Evolutionary conservation across 2,888 invertebrate genomes (phyloP), one percentile per base, ranked within the genome.

Genomic region (Polietes domitor): DNA sequence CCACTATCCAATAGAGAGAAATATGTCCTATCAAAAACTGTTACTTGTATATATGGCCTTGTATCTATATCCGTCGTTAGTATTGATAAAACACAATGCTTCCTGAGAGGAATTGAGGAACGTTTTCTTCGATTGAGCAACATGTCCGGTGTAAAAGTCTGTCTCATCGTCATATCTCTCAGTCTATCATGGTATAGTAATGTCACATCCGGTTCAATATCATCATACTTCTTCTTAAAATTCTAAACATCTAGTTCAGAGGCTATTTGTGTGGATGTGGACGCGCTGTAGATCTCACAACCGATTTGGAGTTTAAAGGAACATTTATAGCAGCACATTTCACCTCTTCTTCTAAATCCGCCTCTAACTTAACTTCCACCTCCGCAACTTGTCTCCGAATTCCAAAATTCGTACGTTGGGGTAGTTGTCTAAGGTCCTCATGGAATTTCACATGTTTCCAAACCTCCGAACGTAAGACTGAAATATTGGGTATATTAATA

Each of bases 321-420:
- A 5, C 32, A 3, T 72, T 32, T 68, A 80, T 85, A 78, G 72
- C 41, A 63, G 78, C 75, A 83, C 86, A 86, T 80, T 86, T 87
- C 74, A 72, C 78, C 80, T 85, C 85, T 65, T 80, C 80, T 68
- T 15, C 43, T 72, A 28, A 76, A 76, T 28, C 76, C 80, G 6
- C 15, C 9, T 3, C 2, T 32, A 7, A 72, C 72, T 17, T 76
- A 81, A 53, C n/a, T 81, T 81, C 76, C 80, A 81, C 65, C 80
- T 76, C 72, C 19, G 43, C 26, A 12, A 77, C 28, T 24, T 77
- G 55, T 24, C 77, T 41, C n/a, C 50, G 32, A 26, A 26, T 17
- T 0, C 24, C n/a, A 26, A 41, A 21, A 7, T 24, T 70, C 0
- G 17, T 6, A 15, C 58, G 41, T 12, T 15, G 7, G 4, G 55